Base-by-base conservation (phyloP, 92 coral and sea anemone species). In the Epizoanthus illoricatus region DNA sequence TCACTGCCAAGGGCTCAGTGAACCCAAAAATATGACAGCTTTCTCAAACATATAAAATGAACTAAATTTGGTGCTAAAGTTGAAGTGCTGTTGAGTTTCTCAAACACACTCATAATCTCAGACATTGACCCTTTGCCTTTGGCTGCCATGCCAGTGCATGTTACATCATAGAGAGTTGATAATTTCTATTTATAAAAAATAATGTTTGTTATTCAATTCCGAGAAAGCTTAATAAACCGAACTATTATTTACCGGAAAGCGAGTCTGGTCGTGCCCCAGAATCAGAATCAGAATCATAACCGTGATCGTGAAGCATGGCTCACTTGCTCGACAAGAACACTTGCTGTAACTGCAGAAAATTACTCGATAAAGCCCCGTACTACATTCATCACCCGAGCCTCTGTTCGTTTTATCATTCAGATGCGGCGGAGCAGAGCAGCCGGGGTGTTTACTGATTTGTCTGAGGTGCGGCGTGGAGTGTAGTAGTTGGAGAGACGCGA, bases 391-490 rank as follows among this genome's bases (percentile, higher is more conserved):
- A 76, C 23, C 81, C 81, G 0, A 3, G 4, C 41, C 81, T 76
- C 13, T 76, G 81, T 13, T 62, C 71, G n/a, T 61, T 41, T n/a
- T 76, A 76, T 42, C 81, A 76, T 36, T 55, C 81, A 42, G 81
- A 76, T 42, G 81, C 71, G 3, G 81, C 81, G n/a, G 65, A 62
- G 81, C 81, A n/a, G 70, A 76, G 16, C 70, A 41, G 58, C 81
- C 81, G 10, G 81, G 81, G 4, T 76, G 81, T 19, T 39, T 76
- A 9, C 68, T 76, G 21, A 36, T 76, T 76, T 76, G 81, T n/a
- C 81, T 60, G 21, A 76, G 81, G n/a, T 76, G 81, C 64, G 81
- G 81, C 20, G 81, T 76, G 0, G 81, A 76, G 55, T 76, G 69
- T 3, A 61, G 6, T 3, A 76, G 70, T 33, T 76, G 81, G 81